A percentile compares a stretch with the other conserved stretches of the same genome.
Evolutionary conservation across 2,113 vertebrate genomes (phyloP).

Genomic region (Bos javanicus): DNA sequence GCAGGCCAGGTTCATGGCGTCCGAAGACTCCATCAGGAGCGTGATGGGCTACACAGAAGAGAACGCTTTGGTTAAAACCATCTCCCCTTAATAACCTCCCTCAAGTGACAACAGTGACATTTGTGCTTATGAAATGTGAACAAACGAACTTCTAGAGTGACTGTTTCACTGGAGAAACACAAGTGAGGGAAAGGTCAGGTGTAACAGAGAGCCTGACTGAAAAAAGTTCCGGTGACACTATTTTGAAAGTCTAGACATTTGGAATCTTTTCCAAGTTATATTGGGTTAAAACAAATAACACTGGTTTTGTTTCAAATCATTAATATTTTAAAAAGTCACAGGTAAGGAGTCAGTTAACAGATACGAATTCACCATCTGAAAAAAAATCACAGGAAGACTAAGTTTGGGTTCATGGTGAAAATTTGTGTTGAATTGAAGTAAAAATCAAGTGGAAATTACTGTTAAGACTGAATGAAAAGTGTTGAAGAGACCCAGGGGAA

Average conservation of each 20-base stretch:
- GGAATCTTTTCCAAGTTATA: not conserved
- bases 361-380: not conserved
- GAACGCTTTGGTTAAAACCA: constrained; percentile 63
- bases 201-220: not conserved
- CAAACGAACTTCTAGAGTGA: constrained; percentile 34
- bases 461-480: not conserved
- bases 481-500: not conserved
- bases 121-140: not conserved
- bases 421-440: constrained; percentile 34
- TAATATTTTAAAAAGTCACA: not conserved
- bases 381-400: constrained; percentile 6
- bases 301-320: not conserved
- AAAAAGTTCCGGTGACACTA: not conserved
- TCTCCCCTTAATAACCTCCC: not conserved
- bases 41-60: constrained; percentile 91
- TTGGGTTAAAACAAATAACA: not conserved
- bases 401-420: constrained; percentile 14
- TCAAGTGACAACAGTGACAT: not conserved
- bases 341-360: not conserved
- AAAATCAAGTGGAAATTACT: not conserved
- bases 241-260: not conserved
- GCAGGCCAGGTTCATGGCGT: constrained; percentile 99
- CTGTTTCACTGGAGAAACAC: not conserved
- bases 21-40: constrained; percentile 96
- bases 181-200: not conserved